Conservation (phyloP, 2,797 vertebrate genomes). For the Lepus townsendii region DNA sequence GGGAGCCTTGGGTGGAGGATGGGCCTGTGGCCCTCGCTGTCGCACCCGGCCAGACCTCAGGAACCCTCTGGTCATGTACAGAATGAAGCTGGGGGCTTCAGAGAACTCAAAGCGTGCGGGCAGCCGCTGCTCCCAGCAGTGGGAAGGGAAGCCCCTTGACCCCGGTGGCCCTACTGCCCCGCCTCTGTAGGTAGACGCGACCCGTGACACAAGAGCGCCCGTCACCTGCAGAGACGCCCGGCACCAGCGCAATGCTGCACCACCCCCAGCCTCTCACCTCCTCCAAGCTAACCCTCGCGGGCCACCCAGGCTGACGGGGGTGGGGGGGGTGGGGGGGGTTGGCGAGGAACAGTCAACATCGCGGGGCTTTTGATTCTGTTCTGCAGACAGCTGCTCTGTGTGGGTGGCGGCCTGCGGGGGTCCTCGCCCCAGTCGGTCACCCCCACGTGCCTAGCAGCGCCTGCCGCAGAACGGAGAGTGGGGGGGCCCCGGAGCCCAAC, state of each 20-base stretch:
- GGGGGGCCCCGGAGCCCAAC: neutral
- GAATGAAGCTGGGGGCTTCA: neutral
- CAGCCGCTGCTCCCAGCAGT: neutral
- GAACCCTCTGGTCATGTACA: neutral
- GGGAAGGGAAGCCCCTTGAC: neutral
- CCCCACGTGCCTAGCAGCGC: slow-evolving; percentile 33
- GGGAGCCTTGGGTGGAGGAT: neutral
- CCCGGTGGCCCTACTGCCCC: neutral
- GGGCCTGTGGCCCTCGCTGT: neutral
- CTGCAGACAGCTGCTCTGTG: neutral
- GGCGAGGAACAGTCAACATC: neutral
- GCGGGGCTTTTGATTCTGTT: slow-evolving; percentile 12
- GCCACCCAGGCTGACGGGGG: neutral
- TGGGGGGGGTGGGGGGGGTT: no score
- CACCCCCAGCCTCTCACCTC: neutral
- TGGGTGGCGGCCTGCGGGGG: neutral
- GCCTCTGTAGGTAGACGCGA: neutral
- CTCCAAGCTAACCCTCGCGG: neutral
- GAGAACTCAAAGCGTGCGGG: no score
- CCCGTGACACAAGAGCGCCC: neutral
- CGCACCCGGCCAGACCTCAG: neutral
- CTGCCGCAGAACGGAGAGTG: slow-evolving; percentile 69
- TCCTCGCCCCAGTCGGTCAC: neutral
- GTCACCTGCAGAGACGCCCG: neutral
- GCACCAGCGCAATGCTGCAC: neutral